Conservation (phyloP, 1,140 invertebrate genomes). For the Cydia fagiglandana region DNA sequence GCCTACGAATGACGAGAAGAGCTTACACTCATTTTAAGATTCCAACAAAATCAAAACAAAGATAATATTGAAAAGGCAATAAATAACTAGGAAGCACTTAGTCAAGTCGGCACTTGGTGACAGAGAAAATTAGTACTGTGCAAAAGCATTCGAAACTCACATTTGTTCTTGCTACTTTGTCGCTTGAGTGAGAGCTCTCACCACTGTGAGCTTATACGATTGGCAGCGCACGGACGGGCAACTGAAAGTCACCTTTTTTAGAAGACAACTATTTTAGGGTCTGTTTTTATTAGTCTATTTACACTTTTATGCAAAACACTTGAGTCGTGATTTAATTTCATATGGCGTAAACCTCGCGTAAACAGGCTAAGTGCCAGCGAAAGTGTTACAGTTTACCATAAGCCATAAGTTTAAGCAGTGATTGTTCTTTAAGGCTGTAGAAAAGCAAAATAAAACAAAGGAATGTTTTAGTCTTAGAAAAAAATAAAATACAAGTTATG, state of each 20-base stretch:
- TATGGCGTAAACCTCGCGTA: no score
- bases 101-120: background rate
- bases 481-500: no score
- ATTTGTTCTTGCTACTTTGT: background rate
- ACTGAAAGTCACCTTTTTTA: background rate
- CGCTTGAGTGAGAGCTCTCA: background rate
- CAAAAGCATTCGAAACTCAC: background rate
- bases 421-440: background rate
- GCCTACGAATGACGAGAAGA: background rate
- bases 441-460: background rate
- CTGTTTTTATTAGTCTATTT: background rate
- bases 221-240: background rate
- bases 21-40: background rate
- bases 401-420: background rate
- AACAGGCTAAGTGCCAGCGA: background rate
- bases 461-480: background rate
- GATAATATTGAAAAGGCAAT: background rate
- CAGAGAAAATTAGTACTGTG: constrained; percentile 2
- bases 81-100: constrained; percentile 3
- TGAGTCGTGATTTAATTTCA: background rate
- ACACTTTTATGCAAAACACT: background rate
- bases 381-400: background rate
- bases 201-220: background rate
- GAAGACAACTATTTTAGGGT: background rate
- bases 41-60: background rate